A percentile compares a stretch with the other conserved stretches of the same genome.
These are phyloP conservation scores for Melitaea athalia DNA, from an alignment of 2,888 invertebrate species.

Conservation along the genomic window DNA sequence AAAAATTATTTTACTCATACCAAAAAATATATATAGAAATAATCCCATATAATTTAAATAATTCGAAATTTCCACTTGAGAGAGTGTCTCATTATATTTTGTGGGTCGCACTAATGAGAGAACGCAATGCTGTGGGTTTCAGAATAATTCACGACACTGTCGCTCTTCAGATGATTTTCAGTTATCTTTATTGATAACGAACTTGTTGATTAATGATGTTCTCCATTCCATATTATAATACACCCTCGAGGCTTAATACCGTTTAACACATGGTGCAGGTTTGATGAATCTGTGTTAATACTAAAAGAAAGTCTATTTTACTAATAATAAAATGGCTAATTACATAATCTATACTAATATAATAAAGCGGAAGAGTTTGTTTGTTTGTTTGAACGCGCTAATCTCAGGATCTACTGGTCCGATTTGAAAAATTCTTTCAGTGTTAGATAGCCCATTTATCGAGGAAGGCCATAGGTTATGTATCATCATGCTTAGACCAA, in stretches of 20 bases:
- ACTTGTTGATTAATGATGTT: neutral
- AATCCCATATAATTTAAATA: neutral
- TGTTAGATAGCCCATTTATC: too few relatives aligned
- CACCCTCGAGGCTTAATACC: neutral
- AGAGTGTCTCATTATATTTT: conserved; percentile 11
- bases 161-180: neutral
- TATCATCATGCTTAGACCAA: too few relatives aligned
- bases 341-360: too few relatives aligned
- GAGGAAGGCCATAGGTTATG: too few relatives aligned
- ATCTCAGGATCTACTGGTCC: too few relatives aligned
- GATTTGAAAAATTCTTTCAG: too few relatives aligned
- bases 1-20: neutral
- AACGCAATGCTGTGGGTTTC: neutral
- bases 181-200: neutral
- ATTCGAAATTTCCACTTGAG: conserved; percentile 5
- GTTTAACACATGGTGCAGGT: too few relatives aligned
- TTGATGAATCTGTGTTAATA: too few relatives aligned
- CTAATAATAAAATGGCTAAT: too few relatives aligned
- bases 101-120: conserved; percentile 12
- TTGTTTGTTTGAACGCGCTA: too few relatives aligned
- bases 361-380: too few relatives aligned
- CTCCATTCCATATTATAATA: neutral
- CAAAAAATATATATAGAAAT: neutral
- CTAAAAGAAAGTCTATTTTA: too few relatives aligned
- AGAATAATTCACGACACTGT: conserved; percentile 9